Conservation (phyloP, 2,888 invertebrate genomes). For the Lobophora halterata region DNA sequence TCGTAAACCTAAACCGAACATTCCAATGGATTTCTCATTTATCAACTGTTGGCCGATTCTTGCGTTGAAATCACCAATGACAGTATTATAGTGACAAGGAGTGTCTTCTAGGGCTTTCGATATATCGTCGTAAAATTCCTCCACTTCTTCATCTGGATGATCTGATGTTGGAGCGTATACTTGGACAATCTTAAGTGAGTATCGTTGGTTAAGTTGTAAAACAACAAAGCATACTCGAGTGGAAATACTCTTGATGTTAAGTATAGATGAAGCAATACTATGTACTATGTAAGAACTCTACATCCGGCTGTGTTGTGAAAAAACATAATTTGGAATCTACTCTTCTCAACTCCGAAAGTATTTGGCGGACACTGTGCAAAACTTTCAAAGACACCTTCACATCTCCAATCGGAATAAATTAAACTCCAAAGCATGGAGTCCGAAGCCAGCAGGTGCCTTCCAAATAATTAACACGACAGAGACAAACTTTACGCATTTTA, state of each 20-base stretch:
- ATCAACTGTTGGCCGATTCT: too few relatives aligned
- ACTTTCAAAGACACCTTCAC: constrained; percentile 12
- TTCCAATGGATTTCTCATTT: too few relatives aligned
- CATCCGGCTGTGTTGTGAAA: too few relatives aligned
- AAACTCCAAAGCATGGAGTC: constrained; percentile 12
- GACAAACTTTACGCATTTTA: constrained; percentile 64
- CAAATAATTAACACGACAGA: constrained; percentile 68
- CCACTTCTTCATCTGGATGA: not conserved
- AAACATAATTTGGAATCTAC: too few relatives aligned
- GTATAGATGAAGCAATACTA: too few relatives aligned
- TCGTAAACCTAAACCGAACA: too few relatives aligned
- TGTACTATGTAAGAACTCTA: too few relatives aligned
- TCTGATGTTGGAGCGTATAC: constrained; percentile 2
- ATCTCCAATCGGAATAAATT: constrained; percentile 22
- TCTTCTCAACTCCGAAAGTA: constrained; percentile 8
- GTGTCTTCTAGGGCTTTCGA: too few relatives aligned
- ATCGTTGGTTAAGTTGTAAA: not conserved
- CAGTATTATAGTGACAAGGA: too few relatives aligned
- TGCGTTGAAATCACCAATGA: too few relatives aligned
- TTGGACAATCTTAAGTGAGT: not conserved
- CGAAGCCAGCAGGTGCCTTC: constrained; percentile 57
- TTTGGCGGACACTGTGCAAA: too few relatives aligned
- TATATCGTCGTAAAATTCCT: not conserved
- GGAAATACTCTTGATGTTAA: too few relatives aligned
- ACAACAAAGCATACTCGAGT: not conserved